Evolutionary conservation across 1,140 invertebrate species (phyloP).

Genomic region (Alviniconcha marisindica): DNA sequence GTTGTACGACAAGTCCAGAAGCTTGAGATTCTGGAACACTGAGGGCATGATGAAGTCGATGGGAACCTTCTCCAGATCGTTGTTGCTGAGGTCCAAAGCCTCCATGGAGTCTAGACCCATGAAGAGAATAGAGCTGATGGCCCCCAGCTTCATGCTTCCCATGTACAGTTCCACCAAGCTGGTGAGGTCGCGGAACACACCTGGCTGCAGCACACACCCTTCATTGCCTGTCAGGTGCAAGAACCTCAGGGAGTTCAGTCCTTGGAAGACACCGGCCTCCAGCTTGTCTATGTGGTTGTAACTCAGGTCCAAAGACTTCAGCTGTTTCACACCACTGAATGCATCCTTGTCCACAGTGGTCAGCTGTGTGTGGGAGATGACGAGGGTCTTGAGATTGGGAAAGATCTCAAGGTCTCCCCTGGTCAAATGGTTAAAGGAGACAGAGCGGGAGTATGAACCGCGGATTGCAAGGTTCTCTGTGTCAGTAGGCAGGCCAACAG

Average conservation of each 20-base stretch:
- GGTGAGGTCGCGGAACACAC: slow-evolving; percentile 30
- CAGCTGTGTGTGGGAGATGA: slow-evolving; percentile 36
- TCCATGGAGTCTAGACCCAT: slow-evolving; percentile 23
- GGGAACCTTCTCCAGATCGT: slow-evolving; percentile 27
- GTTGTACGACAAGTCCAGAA: slow-evolving; percentile 43
- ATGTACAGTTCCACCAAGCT: slow-evolving; percentile 42
- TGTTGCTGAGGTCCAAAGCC: slow-evolving; percentile 38
- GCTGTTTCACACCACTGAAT: slow-evolving; percentile 37
- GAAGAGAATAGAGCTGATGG: slow-evolving; percentile 33
- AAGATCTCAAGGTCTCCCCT: slow-evolving; percentile 9
- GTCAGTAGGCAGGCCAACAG: slow-evolving; percentile 26
- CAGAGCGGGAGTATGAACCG: background rate
- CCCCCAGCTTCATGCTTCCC: slow-evolving; percentile 31
- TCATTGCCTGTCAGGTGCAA: slow-evolving; percentile 37
- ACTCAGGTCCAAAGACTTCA: slow-evolving; percentile 32
- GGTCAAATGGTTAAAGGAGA: slow-evolving; percentile 14
- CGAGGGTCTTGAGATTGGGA: background rate
- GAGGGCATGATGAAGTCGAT: slow-evolving; percentile 18
- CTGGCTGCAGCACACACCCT: slow-evolving; percentile 9
- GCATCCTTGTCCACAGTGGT: slow-evolving; percentile 36
- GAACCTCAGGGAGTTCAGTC: slow-evolving; percentile 20
- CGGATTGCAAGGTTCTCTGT: slow-evolving; percentile 20
- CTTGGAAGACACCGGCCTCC: slow-evolving; percentile 31
- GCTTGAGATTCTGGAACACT: slow-evolving; percentile 10
- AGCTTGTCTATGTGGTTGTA: slow-evolving; percentile 28